Evolutionary conservation across 2,113 vertebrate genomes (phyloP).

Genomic region (Sminthopsis crassicaudata): DNA sequence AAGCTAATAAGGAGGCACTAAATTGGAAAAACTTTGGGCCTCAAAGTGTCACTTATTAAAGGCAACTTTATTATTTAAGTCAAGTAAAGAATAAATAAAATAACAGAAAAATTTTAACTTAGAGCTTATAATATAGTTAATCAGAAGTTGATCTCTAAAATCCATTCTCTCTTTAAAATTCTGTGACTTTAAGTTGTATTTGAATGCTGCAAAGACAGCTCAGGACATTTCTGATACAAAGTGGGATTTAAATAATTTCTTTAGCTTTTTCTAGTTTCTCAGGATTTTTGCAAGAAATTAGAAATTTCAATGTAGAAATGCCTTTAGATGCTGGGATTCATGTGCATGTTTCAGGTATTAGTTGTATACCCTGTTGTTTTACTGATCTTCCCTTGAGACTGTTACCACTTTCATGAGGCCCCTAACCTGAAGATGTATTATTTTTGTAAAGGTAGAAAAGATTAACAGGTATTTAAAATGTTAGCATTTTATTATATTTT

Average conservation of each 20-base stretch:
- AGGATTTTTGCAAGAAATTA: not conserved
- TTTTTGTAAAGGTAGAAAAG: not conserved
- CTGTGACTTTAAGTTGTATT: not conserved
- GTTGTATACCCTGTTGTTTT: not conserved
- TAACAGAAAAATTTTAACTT: not conserved
- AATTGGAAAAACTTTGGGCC: not conserved
- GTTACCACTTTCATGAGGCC: not conserved
- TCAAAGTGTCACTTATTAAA: not conserved
- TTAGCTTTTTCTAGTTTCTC: constrained; percentile 3
- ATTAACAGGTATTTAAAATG: not conserved
- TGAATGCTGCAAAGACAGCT: not conserved
- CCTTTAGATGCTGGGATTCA: constrained; percentile 24
- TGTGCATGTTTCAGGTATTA: not conserved
- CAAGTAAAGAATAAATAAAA: not conserved
- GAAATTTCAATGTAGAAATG: constrained; percentile 40
- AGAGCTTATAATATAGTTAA: not conserved
- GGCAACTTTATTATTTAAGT: not conserved
- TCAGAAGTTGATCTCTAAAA: not conserved
- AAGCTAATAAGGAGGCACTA: not conserved
- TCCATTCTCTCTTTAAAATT: not conserved
- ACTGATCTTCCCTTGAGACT: not conserved
- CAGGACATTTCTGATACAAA: not conserved
- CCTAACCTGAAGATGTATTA: not conserved
- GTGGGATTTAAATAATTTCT: constrained; percentile 18
- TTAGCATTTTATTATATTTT: not conserved